Conservation (phyloP, 2,888 invertebrate genomes). For the Phengaris alcon region DNA sequence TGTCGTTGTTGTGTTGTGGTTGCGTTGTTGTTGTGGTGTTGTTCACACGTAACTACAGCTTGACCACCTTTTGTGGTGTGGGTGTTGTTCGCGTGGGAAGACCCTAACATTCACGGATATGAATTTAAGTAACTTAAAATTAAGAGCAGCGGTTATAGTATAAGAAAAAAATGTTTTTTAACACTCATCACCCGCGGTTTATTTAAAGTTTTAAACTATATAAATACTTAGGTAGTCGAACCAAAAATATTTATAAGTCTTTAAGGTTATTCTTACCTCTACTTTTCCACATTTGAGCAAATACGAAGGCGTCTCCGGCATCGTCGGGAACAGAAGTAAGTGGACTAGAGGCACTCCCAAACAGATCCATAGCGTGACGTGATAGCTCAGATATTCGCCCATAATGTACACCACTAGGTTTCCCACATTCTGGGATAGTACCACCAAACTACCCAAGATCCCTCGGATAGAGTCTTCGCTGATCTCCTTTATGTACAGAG, state of each 20-base stretch:
- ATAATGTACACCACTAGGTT: conserved; percentile 64
- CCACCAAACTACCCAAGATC: conserved; percentile 64
- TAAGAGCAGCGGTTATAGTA: too few relatives aligned
- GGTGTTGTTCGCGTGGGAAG: too few relatives aligned
- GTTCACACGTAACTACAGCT: too few relatives aligned
- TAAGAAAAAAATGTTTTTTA: too few relatives aligned
- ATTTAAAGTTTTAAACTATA: too few relatives aligned
- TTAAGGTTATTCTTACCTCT: conserved; percentile 52
- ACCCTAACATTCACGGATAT: too few relatives aligned
- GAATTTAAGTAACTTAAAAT: too few relatives aligned
- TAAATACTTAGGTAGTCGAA: background rate
- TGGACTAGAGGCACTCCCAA: conserved; percentile 64
- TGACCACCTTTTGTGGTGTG: too few relatives aligned
- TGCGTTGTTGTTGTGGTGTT: too few relatives aligned
- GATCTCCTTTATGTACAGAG: conserved; percentile 71
- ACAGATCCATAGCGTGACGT: conserved; percentile 64
- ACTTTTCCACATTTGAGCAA: conserved; percentile 65
- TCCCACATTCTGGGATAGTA: conserved; percentile 67
- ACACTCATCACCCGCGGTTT: too few relatives aligned
- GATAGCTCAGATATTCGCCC: conserved; percentile 67
- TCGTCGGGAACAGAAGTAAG: conserved; percentile 58
- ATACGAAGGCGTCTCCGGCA: conserved; percentile 73
- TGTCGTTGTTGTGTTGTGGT: too few relatives aligned
- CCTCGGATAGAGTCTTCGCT: conserved; percentile 70
- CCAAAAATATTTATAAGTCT: background rate